Percentiles rank a stretch among this genome's conserved stretches.
These are phyloP conservation scores for Zeugodacus cucurbitae DNA, from an alignment of 1,140 invertebrate species.

Conservation along the genomic window DNA sequence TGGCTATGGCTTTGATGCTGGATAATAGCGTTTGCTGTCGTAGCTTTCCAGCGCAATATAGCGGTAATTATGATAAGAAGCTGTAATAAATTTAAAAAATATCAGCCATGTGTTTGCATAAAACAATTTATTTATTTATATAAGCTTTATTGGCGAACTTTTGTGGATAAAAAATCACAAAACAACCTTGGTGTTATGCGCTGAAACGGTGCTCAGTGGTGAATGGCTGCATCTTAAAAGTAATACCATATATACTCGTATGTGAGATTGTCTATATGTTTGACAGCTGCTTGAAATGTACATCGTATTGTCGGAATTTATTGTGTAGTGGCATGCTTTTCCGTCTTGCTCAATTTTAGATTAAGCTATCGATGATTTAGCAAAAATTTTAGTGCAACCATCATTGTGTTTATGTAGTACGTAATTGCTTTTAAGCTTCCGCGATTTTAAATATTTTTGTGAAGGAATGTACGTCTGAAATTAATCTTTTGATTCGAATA, in stretches of 20 bases:
- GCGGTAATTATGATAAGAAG: neutral
- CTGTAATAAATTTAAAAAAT: slow-evolving; percentile 2
- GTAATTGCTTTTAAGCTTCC: neutral
- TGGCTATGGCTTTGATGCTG: neutral
- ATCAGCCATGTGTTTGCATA: neutral
- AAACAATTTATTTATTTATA: neutral
- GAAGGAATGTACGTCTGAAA: too few relatives aligned
- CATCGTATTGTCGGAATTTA: neutral
- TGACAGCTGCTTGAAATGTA: neutral
- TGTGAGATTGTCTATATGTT: neutral
- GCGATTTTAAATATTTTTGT: neutral
- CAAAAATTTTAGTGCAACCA: neutral
- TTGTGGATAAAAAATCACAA: too few relatives aligned
- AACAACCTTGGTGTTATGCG: neutral
- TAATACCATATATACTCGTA: neutral
- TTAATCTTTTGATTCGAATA: too few relatives aligned
- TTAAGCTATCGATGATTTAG: neutral
- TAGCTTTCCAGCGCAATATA: neutral
- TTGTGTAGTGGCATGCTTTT: neutral
- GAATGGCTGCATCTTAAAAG: neutral
- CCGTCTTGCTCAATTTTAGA: too few relatives aligned
- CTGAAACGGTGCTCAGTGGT: neutral
- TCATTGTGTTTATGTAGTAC: neutral
- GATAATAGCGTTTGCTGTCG: neutral
- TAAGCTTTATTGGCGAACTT: neutral